Evolutionary conservation across 2,797 vertebrate species (phyloP).

Genomic region (Antrozous pallidus): DNA sequence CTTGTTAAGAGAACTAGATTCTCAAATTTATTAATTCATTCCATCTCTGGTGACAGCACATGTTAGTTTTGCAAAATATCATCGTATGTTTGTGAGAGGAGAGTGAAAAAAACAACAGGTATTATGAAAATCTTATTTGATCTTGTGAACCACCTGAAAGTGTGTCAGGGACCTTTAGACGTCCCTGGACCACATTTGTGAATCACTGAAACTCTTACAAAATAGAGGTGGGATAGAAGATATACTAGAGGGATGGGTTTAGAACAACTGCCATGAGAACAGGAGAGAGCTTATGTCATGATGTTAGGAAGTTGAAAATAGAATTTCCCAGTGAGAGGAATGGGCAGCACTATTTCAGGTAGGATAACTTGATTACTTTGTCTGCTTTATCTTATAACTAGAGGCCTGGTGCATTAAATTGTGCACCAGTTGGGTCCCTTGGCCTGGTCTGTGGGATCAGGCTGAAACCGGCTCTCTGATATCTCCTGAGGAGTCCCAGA

Average conservation of each 20-base stretch:
- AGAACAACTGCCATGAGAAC: background rate
- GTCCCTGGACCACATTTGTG: background rate
- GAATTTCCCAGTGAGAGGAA: background rate
- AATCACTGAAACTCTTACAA: background rate
- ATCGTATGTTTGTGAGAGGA: background rate
- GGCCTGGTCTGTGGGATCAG: too few species aligned
- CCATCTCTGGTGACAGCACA: background rate
- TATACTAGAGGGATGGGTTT: background rate
- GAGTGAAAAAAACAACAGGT: background rate
- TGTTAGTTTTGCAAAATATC: background rate
- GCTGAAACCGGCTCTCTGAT: too few species aligned
- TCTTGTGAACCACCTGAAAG: background rate
- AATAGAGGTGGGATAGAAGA: background rate
- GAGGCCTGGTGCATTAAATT: too few species aligned
- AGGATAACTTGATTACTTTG: background rate
- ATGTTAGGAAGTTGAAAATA: background rate
- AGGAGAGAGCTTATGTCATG: constrained; percentile 2
- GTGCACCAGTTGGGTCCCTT: too few species aligned
- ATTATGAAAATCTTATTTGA: background rate
- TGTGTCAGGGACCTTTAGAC: background rate
- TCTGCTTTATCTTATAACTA: background rate
- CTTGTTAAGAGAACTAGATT: background rate
- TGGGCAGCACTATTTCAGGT: background rate
- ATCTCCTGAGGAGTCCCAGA: too few species aligned
- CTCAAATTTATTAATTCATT: background rate